Percentiles rank a stretch among this genome's conserved stretches.
phyloP scores from a whole-genome alignment of 2,113 vertebrate species.

The Tinamus guttatus region DNA sequence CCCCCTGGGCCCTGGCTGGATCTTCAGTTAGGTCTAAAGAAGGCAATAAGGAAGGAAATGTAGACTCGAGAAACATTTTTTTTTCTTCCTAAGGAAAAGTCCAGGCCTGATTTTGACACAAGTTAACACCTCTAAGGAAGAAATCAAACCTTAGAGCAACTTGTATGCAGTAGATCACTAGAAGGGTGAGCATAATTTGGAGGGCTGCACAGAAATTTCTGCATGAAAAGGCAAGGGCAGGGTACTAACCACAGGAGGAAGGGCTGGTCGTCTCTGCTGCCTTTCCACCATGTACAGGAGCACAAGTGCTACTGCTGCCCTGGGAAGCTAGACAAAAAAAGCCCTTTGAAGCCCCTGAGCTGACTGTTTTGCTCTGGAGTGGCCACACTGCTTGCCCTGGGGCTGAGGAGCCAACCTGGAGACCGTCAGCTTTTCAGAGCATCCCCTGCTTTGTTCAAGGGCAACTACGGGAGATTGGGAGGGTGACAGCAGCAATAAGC shows the following conservation, averaged over 20 bases:
- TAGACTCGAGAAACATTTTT: background rate
- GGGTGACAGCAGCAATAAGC: background rate
- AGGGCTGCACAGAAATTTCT: background rate
- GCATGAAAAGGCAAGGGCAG: background rate
- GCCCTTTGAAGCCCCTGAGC: background rate
- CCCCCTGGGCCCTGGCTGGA: fast-evolving
- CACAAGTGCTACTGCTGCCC: background rate
- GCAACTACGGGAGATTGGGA: background rate
- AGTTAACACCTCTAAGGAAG: background rate
- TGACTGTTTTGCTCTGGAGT: background rate
- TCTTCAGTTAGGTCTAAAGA: background rate
- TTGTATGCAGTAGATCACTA: background rate
- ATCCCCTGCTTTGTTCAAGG: background rate
- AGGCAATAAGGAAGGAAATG: background rate
- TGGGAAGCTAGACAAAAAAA: background rate
- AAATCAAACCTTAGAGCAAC: background rate
- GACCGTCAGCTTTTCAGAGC: background rate
- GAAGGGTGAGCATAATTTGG: background rate
- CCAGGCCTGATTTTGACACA: background rate
- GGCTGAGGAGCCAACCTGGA: background rate
- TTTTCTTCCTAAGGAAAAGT: background rate
- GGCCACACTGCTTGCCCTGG: background rate
- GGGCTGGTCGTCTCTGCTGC: background rate
- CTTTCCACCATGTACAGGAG: background rate
- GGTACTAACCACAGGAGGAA: background rate